Conservation (phyloP, 2,113 vertebrate species). For the Malaclemys terrapin region DNA sequence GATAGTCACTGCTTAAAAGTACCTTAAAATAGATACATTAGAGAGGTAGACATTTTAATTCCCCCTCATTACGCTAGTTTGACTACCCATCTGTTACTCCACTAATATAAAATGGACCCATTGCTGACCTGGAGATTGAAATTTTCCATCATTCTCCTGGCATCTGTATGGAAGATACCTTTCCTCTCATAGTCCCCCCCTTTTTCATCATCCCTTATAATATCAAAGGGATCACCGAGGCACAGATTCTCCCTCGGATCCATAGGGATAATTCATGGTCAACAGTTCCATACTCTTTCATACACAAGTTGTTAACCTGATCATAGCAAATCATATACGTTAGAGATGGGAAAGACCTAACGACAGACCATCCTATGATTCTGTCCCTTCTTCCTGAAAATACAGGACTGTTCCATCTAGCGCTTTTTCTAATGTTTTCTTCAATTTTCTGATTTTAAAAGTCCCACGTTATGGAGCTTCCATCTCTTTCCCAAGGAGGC, state of each 20-base stretch:
- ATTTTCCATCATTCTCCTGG: slow-evolving; percentile 20
- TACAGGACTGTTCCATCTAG: not conserved
- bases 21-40: not conserved
- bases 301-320: not conserved
- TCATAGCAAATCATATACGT: not conserved
- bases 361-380: not conserved
- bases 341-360: not conserved
- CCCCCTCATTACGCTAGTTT: not conserved
- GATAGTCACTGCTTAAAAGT: rapidly evolving
- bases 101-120: not conserved
- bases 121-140: not conserved
- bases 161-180: rapidly evolving
- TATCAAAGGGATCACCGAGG: not conserved
- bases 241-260: rapidly evolving
- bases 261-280: not conserved
- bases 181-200: not conserved
- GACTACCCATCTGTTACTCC: not conserved
- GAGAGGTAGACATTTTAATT: not conserved
- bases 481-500: not conserved
- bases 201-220: not conserved
- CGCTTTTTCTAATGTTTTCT: not conserved
- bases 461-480: not conserved
- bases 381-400: not conserved
- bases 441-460: not conserved
- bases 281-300: not conserved